These are phyloP conservation scores for Eupithecia exiguata DNA, from an alignment of 2,888 invertebrate genomes.

Conservation along the genomic window DNA sequence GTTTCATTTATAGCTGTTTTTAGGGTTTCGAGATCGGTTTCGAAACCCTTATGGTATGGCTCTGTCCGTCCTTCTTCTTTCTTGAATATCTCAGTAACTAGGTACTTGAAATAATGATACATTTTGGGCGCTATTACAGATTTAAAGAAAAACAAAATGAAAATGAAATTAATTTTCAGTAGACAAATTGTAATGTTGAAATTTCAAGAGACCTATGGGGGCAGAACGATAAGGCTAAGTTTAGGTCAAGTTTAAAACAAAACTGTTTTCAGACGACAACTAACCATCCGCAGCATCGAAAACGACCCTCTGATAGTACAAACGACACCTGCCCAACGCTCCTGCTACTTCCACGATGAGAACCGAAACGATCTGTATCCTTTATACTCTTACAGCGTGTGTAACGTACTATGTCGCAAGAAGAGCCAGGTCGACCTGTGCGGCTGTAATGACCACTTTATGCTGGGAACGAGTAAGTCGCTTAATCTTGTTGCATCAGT, in stretches of 20 bases:
- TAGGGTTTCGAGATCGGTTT: too few species aligned
- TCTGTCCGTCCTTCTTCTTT: too few species aligned
- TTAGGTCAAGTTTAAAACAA: neutral
- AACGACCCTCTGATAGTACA: constrained; percentile 86
- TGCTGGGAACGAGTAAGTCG: constrained; percentile 84
- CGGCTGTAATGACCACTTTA: constrained; percentile 88
- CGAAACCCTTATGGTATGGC: too few species aligned
- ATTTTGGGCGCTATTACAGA: too few species aligned
- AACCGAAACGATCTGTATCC: constrained; percentile 85
- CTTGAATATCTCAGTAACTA: too few species aligned
- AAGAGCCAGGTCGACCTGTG: constrained; percentile 85
- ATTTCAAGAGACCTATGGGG: too few species aligned
- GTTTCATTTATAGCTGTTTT: too few species aligned
- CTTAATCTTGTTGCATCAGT: neutral
- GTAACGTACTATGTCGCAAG: constrained; percentile 88
- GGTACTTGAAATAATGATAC: too few species aligned
- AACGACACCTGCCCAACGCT: constrained; percentile 85
- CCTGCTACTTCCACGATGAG: constrained; percentile 88
- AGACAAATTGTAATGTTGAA: too few species aligned
- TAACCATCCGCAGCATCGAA: constrained; percentile 85
- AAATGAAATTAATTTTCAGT: too few species aligned
- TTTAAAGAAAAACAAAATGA: too few species aligned
- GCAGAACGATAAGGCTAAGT: neutral
- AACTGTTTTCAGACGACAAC: constrained; percentile 70
- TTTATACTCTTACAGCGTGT: constrained; percentile 89